Evolutionary conservation across 2,113 vertebrate genomes (phyloP), one percentile per base, ranked within the genome.

Genomic region (Carassius carassius): DNA sequence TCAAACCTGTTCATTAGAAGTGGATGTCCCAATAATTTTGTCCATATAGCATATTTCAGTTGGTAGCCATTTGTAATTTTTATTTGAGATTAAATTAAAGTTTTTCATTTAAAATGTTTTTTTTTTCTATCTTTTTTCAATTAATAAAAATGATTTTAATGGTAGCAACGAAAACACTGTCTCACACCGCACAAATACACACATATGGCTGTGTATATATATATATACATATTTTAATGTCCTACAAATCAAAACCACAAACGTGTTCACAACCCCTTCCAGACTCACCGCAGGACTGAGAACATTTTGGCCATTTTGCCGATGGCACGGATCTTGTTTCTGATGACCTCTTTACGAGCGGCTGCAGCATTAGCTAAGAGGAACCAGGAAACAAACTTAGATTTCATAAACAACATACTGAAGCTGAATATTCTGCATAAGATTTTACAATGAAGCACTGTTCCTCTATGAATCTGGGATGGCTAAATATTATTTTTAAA

Each of bases 271-370:
- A 82, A 70, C 32, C 25, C 63, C 16, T 13, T 9, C 8, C 70
- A 19, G 7, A 91, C 93, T 86, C 90, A 94, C 94, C 95, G 91
- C 91, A 95, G 89, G 54, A 95, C 95, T 49, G 94, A 95, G 92
- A 95, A 95, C 94, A 95, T 95, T 88, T 95, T 94, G 32, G 95
- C 95, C 95, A 95, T 95, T 92, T 95, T 95, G 84, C 95, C 95
- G 0, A 95, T 95, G 83, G 95, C 95, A 78, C 95, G 90, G 70
- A 95, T 95, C 90, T 95, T 95, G 90, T 95, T 95, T 87, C 93
- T 94, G 91, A 95, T 95, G 86, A 95, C 95, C 78, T 95, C 95
- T 90, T 95, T 95, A 87, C 94, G 94, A 3, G 95, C 95, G 49
- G 94, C 95, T n/a, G 95, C 94, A 86, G 94, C 93, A 58, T 93